Conservation (phyloP, 2,888 invertebrate species). For the Mythimna albipuncta region DNA sequence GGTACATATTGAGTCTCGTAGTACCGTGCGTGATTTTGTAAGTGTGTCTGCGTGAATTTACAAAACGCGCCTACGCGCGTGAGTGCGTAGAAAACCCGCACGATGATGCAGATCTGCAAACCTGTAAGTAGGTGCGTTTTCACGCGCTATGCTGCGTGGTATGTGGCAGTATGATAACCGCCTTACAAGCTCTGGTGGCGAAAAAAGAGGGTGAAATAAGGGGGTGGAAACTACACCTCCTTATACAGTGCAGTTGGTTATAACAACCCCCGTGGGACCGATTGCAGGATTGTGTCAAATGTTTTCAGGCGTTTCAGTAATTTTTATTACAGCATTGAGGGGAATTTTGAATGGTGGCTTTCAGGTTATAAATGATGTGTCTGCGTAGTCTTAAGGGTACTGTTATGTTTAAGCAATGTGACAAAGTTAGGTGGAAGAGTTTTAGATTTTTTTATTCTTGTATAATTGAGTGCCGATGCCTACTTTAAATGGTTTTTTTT, state of each 20-base stretch:
- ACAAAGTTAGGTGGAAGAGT: not conserved
- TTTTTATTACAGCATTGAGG: slow-evolving; percentile 41
- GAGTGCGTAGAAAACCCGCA: no score
- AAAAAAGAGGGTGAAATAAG: slow-evolving; percentile 34
- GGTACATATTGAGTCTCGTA: no score
- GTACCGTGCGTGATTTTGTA: no score
- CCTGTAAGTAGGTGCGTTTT: no score
- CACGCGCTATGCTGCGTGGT: no score
- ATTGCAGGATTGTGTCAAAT: slow-evolving; percentile 34
- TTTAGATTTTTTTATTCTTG: not conserved
- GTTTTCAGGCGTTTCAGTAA: slow-evolving; percentile 22
- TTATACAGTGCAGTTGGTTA: slow-evolving; percentile 48
- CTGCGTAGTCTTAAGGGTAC: not conserved
- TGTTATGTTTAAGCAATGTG: not conserved
- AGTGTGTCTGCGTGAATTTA: no score
- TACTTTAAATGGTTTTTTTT: no score
- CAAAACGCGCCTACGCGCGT: no score
- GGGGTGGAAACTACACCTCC: slow-evolving; percentile 43
- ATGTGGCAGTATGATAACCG: no score
- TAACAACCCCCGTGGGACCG: slow-evolving; percentile 36
- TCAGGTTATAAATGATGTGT: not conserved
- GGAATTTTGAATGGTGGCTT: slow-evolving; percentile 4
- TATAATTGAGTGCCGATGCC: not conserved
- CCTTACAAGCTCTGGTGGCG: slow-evolving; percentile 32
- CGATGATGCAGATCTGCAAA: no score